These are phyloP conservation scores for Anthopleura sola DNA, from an alignment of 64 coral and sea anemone species.

Conservation along the genomic window DNA sequence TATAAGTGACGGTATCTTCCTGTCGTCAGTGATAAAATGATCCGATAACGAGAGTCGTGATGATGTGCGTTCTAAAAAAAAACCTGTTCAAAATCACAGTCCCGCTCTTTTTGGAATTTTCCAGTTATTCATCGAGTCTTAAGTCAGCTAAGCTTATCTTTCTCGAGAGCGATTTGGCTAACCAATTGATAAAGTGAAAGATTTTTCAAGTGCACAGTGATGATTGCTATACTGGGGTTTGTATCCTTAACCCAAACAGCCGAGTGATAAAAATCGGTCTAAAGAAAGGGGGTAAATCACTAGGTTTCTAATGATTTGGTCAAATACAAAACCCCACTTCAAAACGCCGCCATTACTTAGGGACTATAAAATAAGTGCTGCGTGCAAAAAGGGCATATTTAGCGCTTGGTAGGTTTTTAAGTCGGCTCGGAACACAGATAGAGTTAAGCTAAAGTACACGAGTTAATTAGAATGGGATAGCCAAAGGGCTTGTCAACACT, in stretches of 20 bases:
- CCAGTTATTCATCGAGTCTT: not conserved
- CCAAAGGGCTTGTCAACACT: slow-evolving; percentile 73
- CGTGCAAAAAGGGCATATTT: slow-evolving; percentile 19
- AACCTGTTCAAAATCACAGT: not conserved
- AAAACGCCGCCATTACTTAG: slow-evolving; percentile 9
- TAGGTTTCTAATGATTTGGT: slow-evolving; percentile 26
- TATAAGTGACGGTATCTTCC: not conserved
- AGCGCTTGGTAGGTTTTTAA: slow-evolving; percentile 27
- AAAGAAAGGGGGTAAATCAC: not conserved
- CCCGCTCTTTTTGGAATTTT: not conserved
- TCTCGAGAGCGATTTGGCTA: slow-evolving; percentile 3
- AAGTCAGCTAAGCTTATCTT: slow-evolving; percentile 11
- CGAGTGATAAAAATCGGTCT: not conserved
- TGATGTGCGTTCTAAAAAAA: not conserved
- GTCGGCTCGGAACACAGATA: slow-evolving; percentile 31
- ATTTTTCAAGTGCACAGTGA: not conserved
- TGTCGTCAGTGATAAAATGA: not conserved
- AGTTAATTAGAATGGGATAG: slow-evolving; percentile 75
- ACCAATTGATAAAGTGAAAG: not conserved
- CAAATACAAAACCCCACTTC: not conserved
- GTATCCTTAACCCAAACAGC: slow-evolving; percentile 3
- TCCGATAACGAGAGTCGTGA: not conserved
- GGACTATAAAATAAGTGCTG: slow-evolving; percentile 10
- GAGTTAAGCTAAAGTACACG: slow-evolving; percentile 25
- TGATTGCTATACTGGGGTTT: not conserved